phyloP scores from a whole-genome alignment of 2,888 invertebrate genomes.

The Drosophila bunnanda region DNA sequence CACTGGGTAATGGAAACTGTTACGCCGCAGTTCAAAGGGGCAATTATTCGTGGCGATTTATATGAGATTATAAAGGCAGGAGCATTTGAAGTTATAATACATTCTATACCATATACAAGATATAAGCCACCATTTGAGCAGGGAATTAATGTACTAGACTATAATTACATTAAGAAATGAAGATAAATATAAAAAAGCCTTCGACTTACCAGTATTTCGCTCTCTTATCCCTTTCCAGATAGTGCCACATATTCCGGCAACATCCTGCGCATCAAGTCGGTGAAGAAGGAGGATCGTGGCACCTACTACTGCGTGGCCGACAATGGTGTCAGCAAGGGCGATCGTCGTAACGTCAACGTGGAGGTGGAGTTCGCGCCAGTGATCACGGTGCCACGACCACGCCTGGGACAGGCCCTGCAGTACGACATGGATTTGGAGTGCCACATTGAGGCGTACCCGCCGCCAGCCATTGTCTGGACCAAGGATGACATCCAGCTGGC shows the following conservation, averaged over 20 bases:
- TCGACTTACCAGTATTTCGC: conserved; percentile 1
- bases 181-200: neutral
- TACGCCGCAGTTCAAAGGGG: conserved; percentile 16
- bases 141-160: no score
- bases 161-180: neutral
- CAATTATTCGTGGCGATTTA: conserved; percentile 13
- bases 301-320: conserved; percentile 97
- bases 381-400: conserved; percentile 92
- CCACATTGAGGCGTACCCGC: conserved; percentile 97
- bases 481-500: conserved; percentile 93
- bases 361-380: conserved; percentile 96
- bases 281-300: conserved; percentile 95
- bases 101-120: no score
- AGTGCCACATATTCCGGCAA: conserved; percentile 89
- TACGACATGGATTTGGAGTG: conserved; percentile 98
- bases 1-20: conserved; percentile 22
- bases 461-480: conserved; percentile 95
- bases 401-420: conserved; percentile 93
- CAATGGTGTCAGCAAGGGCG: conserved; percentile 94
- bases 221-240: conserved; percentile 72
- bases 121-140: neutral
- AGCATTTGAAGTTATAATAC: neutral
- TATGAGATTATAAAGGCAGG: neutral
- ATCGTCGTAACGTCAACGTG: conserved; percentile 93
- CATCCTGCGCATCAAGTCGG: conserved; percentile 90